A percentile compares a stretch with the other conserved stretches of the same genome.
Conservation (phyloP, 2,797 vertebrate species). For the Ptychobarbus kaznakovi region DNA sequence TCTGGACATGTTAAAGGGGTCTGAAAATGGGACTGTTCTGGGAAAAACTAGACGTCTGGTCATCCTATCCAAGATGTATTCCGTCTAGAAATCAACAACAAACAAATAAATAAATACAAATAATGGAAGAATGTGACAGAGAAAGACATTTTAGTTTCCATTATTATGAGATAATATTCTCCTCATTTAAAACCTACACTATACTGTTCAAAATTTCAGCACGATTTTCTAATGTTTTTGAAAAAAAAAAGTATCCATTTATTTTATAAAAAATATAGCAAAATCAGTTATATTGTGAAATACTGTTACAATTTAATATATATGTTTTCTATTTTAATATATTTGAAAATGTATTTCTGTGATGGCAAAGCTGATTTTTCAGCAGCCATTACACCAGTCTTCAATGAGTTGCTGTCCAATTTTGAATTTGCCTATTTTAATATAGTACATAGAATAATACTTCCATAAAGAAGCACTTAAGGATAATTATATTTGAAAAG, state of each 20-base stretch:
- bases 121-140: neutral
- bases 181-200: neutral
- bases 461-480: neutral
- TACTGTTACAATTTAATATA: neutral
- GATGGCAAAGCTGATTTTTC: neutral
- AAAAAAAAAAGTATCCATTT: no score
- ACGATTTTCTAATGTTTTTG: neutral
- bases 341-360: no score
- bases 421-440: no score
- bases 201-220: neutral
- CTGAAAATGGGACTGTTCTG: neutral
- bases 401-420: no score
- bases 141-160: neutral
- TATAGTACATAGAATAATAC: neutral
- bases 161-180: neutral
- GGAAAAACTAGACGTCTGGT: neutral
- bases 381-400: neutral
- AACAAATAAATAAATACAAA: slow-evolving; percentile 27
- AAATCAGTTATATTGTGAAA: neutral
- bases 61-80: slow-evolving; percentile 7
- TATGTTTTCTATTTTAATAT: no score
- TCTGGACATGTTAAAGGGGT: neutral
- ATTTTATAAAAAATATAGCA: neutral
- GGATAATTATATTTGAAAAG: neutral
- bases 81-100: slow-evolving; percentile 9